A percentile compares a stretch with the other conserved stretches of the same genome.
Conservation (phyloP, 2,888 invertebrate genomes). For the Spilosoma lubricipeda region DNA sequence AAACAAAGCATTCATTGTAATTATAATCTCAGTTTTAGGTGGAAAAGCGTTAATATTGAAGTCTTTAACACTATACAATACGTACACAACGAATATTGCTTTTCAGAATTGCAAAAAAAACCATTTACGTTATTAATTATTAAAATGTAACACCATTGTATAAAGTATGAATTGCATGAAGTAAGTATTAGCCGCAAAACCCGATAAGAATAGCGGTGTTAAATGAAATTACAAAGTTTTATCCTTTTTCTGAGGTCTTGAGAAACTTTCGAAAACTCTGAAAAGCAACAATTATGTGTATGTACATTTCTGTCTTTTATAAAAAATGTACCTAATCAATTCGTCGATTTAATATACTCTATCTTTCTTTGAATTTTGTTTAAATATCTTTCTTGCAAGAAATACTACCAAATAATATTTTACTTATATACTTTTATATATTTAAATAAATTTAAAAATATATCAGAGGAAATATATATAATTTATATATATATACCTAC, state of each 20-base stretch:
- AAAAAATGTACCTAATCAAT: conserved; percentile 1
- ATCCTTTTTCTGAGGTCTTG: not conserved
- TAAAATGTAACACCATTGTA: too few species aligned
- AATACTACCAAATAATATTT: conserved; percentile 26
- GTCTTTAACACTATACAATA: conserved; percentile 8
- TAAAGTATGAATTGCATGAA: too few species aligned
- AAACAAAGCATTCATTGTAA: conserved; percentile 26
- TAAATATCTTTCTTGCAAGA: conserved; percentile 27
- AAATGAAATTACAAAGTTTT: not conserved
- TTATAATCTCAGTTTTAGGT: conserved; percentile 26
- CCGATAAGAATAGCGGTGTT: not conserved
- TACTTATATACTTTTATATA: conserved; percentile 24
- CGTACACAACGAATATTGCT: not conserved
- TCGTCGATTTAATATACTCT: conserved; percentile 7
- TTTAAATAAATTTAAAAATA: conserved; percentile 32
- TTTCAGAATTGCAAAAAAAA: not conserved
- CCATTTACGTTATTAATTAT: too few species aligned
- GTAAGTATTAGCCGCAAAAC: not conserved
- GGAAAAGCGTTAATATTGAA: conserved; percentile 16
- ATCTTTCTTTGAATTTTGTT: conserved; percentile 34
- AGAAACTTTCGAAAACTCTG: not conserved
- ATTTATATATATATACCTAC: too few species aligned
- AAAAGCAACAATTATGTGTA: not conserved
- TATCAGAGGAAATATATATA: conserved; percentile 13
- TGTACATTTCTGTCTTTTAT: not conserved